phyloP scores from a whole-genome alignment of 1,140 invertebrate species.

The Formica selysi region DNA sequence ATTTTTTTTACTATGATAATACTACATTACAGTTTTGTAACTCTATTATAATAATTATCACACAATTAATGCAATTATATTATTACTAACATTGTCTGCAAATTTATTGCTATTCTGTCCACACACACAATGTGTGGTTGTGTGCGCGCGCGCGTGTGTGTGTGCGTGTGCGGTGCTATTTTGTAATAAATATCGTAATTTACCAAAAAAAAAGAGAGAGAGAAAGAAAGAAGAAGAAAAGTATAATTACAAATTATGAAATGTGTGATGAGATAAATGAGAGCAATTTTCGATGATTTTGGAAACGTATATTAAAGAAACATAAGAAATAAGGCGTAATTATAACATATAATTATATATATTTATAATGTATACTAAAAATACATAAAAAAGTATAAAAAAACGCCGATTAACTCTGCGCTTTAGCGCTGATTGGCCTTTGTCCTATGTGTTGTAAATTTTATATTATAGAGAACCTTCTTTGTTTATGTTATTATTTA shows the following conservation, averaged over 20 bases:
- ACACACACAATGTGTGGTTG: background rate
- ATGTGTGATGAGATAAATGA: background rate
- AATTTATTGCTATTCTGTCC: conserved; percentile 3
- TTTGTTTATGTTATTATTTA: conserved; percentile 66
- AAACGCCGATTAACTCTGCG: background rate
- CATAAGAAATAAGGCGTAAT: background rate
- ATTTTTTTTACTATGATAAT: background rate
- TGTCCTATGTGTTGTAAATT: background rate
- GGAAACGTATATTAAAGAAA: background rate
- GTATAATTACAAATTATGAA: background rate
- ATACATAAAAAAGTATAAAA: conserved; percentile 32
- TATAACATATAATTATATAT: conserved; percentile 11
- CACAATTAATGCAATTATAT: background rate
- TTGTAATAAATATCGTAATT: too few relatives aligned
- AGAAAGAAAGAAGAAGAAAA: background rate
- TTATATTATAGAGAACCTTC: conserved; percentile 3
- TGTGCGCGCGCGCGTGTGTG: too few relatives aligned
- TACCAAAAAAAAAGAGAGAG: too few relatives aligned
- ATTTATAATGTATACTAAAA: conserved; percentile 4
- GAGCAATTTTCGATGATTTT: background rate
- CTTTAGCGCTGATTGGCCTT: conserved; percentile 9
- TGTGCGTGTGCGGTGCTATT: too few relatives aligned
- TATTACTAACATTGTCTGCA: background rate
- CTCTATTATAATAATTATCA: conserved; percentile 18
- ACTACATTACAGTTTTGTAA: too few relatives aligned